Evolutionary conservation across 2,797 vertebrate species (phyloP), one percentile per base, ranked within the genome.

Genomic region (Arctocebus calabarensis): DNA sequence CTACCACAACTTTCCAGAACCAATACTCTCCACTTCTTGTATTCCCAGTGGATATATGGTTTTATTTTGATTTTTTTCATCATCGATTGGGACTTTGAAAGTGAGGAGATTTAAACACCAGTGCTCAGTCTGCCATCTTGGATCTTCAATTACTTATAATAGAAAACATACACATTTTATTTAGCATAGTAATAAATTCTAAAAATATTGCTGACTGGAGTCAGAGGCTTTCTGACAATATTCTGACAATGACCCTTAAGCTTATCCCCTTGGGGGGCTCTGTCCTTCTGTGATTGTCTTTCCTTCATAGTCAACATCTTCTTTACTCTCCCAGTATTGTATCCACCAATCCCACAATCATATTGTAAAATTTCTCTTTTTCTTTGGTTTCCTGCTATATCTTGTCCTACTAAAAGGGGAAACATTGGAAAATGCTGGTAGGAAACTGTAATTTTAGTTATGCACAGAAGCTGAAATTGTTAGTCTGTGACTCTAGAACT

Each of bases 51-150:
- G 19, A 4, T 3, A 0, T 62, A 32, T 52, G 22, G 20, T 59
- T 94, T 87, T 23, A 57, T 27, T 82, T 90, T 88, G 7, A 88
- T 45, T 77, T 37, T 78, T 81, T 84, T n/a, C 27, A 45, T 66
- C 55, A 79, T 37, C 27, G 34, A 90, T 64, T 85, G 40, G 32
- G 40, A 79, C 22, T 81, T 73, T 73, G 34, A 79, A 55, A 64
- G 32, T 22, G 84, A 48, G 12, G 11, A 73, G 8, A 64, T 86
- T 59, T 82, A 37, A 91, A 37, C 57, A 27, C 22, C 25, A 64
- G 32, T 81, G 29, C 40, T 82, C 32, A 45, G 29, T 74, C 66
- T 64, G 32, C 59, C 19, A 66, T 64, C 19, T 57, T 64, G 32
- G 23, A 37, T 74, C 25, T 25, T 45, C 7, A 45, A 68, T 64